phyloP scores from a whole-genome alignment of 2,888 invertebrate species.

The Ditula angustiorana region DNA sequence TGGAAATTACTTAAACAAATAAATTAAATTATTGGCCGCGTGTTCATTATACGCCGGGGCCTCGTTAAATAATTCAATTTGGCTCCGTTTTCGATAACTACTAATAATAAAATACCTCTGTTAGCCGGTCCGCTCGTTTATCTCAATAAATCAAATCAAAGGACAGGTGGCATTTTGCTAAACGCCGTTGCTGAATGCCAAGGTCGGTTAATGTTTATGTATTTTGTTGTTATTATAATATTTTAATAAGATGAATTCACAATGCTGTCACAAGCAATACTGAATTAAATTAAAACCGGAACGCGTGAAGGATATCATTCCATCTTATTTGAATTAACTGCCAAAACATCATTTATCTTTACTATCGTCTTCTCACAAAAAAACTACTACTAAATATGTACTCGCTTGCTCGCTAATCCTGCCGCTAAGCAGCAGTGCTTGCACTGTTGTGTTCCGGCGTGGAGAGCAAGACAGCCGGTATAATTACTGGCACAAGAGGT shows the following conservation, averaged over 20 bases:
- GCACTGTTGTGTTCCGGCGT: too few relatives aligned
- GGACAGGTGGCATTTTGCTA: slow-evolving; percentile 25
- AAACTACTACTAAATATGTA: too few relatives aligned
- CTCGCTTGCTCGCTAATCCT: too few relatives aligned
- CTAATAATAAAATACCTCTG: slow-evolving; percentile 12
- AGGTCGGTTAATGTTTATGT: slow-evolving; percentile 26
- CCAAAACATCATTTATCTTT: too few relatives aligned
- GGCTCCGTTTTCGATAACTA: slow-evolving; percentile 40
- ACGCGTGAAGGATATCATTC: too few relatives aligned
- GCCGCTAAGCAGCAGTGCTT: too few relatives aligned
- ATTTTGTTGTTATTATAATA: slow-evolving; percentile 18
- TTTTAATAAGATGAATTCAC: slow-evolving; percentile 10
- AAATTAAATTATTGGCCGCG: slow-evolving; percentile 63
- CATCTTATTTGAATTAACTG: too few relatives aligned
- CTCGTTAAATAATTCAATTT: slow-evolving; percentile 76
- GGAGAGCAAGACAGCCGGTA: too few relatives aligned
- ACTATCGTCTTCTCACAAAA: too few relatives aligned
- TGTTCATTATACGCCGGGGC: slow-evolving; percentile 48
- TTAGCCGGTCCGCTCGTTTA: neutral
- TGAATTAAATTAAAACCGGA: too few relatives aligned
- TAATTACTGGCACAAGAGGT: too few relatives aligned
- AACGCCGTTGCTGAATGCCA: slow-evolving; percentile 19
- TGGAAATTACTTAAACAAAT: slow-evolving; percentile 65
- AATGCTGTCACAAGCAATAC: neutral
- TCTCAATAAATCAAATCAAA: slow-evolving; percentile 26